Conservation (phyloP, 1,140 invertebrate genomes). For the Schmidtea mediterranea region DNA sequence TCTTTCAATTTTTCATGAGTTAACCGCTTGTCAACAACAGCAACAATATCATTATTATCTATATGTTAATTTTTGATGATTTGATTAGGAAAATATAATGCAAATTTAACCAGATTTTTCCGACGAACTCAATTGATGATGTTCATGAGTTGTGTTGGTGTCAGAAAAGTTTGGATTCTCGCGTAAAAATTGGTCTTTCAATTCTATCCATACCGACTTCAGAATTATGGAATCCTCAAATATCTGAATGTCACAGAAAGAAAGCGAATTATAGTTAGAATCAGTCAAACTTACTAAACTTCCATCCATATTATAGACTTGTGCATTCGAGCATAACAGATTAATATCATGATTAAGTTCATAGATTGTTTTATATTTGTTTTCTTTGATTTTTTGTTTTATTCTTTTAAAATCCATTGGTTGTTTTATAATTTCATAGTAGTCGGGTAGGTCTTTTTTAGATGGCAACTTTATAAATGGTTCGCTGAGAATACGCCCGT, state of each 20-base stretch:
- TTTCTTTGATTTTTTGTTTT: slow-evolving; percentile 17
- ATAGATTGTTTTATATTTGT: slow-evolving; percentile 47
- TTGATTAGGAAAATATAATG: too few relatives aligned
- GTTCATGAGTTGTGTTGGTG: too few relatives aligned
- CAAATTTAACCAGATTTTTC: too few relatives aligned
- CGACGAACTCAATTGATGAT: too few relatives aligned
- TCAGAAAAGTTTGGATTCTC: too few relatives aligned
- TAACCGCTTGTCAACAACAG: too few relatives aligned
- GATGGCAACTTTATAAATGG: slow-evolving; percentile 82
- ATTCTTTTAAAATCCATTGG: slow-evolving; percentile 84
- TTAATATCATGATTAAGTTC: slow-evolving; percentile 73
- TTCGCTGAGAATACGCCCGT: slow-evolving; percentile 55
- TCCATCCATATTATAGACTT: slow-evolving; percentile 70
- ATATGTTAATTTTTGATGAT: too few relatives aligned
- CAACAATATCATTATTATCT: too few relatives aligned
- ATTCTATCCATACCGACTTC: background rate
- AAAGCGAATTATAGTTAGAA: background rate
- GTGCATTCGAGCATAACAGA: slow-evolving; percentile 73
- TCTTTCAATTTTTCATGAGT: too few relatives aligned
- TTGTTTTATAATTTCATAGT: slow-evolving; percentile 88
- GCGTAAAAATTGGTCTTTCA: too few relatives aligned
- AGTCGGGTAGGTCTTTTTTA: slow-evolving; percentile 64
- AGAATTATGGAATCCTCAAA: slow-evolving; percentile 4
- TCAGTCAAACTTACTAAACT: slow-evolving; percentile 33
- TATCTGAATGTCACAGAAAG: background rate